These are phyloP conservation scores for Microcebus ravelobensis DNA, from an alignment of 2,113 vertebrate species.

Conservation along the genomic window DNA sequence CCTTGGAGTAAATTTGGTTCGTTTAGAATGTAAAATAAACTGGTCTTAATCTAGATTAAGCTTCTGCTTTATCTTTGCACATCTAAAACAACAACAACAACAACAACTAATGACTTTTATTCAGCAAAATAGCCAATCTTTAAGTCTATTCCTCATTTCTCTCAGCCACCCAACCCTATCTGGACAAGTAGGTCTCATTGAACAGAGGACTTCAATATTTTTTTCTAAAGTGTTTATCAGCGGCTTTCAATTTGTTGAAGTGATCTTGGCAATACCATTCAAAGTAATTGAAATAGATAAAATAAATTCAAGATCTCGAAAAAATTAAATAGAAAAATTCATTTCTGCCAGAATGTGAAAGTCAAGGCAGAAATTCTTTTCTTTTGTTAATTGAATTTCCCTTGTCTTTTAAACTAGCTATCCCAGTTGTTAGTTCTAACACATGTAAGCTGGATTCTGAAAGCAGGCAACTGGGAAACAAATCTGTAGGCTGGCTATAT, in stretches of 20 bases:
- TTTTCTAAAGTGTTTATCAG: conserved; percentile 77
- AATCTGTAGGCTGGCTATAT: neutral
- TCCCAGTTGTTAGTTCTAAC: neutral
- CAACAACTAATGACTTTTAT: neutral
- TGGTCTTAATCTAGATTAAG: neutral
- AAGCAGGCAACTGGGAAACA: neutral
- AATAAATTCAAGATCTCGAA: too few species aligned
- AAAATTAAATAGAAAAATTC: neutral
- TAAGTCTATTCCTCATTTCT: neutral
- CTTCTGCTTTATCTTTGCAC: neutral
- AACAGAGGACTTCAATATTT: conserved; percentile 67
- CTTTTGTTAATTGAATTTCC: neutral
- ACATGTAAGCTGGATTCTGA: neutral
- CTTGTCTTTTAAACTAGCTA: neutral
- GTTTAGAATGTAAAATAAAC: neutral
- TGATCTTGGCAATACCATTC: conserved; percentile 73
- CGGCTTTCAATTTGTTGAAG: conserved; percentile 77
- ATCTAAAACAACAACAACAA: neutral
- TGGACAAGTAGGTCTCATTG: conserved; percentile 72
- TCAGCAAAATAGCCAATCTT: neutral
- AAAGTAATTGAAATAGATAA: conserved; percentile 34
- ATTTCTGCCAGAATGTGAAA: neutral
- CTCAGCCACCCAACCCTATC: conserved; percentile 79
- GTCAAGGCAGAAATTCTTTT: neutral
- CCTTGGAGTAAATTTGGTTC: neutral